Evolutionary conservation across 2,888 invertebrate genomes (phyloP).

Genomic region (Dolomedes plantarius): DNA sequence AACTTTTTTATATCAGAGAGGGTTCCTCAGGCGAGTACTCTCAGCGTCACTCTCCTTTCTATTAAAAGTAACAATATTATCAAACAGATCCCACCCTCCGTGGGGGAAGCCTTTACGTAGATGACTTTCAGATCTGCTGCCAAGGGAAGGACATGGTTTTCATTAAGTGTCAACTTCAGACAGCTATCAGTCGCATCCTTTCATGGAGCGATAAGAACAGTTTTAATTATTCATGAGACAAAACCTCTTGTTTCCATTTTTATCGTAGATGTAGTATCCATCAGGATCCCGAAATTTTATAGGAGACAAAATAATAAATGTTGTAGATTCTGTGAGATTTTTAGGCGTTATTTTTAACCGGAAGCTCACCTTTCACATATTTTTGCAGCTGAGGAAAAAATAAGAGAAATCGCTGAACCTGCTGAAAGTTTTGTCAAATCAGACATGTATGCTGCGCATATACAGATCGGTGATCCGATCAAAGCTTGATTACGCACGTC

Average conservation of each 20-base stretch:
- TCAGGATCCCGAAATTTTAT: neutral
- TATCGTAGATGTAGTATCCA: neutral
- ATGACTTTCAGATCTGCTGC: neutral
- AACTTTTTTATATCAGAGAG: too few relatives aligned
- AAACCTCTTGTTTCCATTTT: neutral
- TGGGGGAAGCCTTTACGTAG: neutral
- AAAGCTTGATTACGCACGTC: neutral
- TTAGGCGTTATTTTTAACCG: neutral
- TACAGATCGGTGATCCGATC: too few relatives aligned
- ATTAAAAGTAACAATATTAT: neutral
- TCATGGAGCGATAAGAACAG: neutral
- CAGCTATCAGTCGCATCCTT: neutral
- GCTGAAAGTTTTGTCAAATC: neutral
- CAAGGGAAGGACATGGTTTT: neutral
- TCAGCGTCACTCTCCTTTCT: neutral
- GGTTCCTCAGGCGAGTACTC: too few relatives aligned
- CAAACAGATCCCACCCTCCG: neutral
- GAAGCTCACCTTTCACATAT: constrained; percentile 5
- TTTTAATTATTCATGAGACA: neutral
- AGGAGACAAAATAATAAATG: neutral
- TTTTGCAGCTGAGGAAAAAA: neutral
- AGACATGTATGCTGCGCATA: neutral
- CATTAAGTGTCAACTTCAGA: neutral
- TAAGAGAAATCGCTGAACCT: neutral
- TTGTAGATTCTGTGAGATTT: neutral